A percentile compares a stretch with the other conserved stretches of the same genome.
These are phyloP conservation scores for Ethmia dodecea DNA, from an alignment of 2,888 invertebrate genomes.

Conservation along the genomic window DNA sequence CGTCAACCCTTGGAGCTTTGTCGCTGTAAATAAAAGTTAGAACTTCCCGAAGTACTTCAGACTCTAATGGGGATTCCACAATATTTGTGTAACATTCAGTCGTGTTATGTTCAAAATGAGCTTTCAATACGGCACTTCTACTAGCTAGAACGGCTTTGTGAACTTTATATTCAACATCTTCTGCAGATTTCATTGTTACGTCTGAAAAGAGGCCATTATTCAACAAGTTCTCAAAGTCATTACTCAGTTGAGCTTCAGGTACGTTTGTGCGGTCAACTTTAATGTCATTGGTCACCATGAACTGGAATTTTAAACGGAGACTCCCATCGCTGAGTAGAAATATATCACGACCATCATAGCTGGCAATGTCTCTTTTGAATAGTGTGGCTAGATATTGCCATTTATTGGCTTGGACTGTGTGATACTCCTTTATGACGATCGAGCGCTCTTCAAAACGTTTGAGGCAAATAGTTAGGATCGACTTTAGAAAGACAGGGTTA, in stretches of 20 bases:
- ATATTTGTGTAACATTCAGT: conserved; percentile 57
- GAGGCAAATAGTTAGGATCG: conserved; percentile 54
- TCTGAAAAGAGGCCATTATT: conserved; percentile 59
- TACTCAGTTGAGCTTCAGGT: conserved; percentile 53
- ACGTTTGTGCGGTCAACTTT: conserved; percentile 46
- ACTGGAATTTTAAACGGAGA: conserved; percentile 58
- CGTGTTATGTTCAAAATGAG: conserved; percentile 67
- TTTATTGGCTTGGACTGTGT: conserved; percentile 59
- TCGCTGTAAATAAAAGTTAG: conserved; percentile 64
- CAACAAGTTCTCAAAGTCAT: conserved; percentile 58
- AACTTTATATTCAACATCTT: conserved; percentile 54
- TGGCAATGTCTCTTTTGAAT: conserved; percentile 55
- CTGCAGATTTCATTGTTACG: conserved; percentile 58
- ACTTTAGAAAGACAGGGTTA: conserved; percentile 55
- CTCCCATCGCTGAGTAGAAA: conserved; percentile 59
- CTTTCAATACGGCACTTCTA: conserved; percentile 61
- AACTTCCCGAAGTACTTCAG: conserved; percentile 57
- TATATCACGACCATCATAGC: conserved; percentile 48
- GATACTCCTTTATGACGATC: conserved; percentile 60
- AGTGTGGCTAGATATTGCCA: conserved; percentile 66
- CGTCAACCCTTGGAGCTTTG: conserved; percentile 60
- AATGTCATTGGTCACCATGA: conserved; percentile 61
- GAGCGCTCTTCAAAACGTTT: conserved; percentile 64
- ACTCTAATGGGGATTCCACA: conserved; percentile 56
- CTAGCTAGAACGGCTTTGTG: conserved; percentile 65